Evolutionary conservation across 2,113 vertebrate species (phyloP), one percentile per base, ranked within the genome.

Genomic region (Phalacrocorax carbo): DNA sequence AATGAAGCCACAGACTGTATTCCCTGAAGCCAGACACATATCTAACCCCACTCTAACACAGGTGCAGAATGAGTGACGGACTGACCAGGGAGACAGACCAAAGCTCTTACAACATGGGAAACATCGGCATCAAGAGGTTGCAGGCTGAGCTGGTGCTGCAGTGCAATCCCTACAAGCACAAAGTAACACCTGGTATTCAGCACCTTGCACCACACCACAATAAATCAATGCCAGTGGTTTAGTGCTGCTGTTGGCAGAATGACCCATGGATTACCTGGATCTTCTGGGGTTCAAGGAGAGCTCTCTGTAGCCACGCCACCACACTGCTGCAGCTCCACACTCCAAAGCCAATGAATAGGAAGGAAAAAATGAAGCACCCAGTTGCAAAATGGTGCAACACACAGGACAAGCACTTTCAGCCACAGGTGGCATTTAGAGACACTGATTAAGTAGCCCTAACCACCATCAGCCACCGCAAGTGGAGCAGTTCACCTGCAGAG

Each of bases 281-380:
- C 25, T 61, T 13, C 12, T 4, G 48, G 29, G 30, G 17, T 40
- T 90, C 48, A 13, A 12, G 61, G 23, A 58, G 15, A 54, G 23
- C 38, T 18, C 27, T 48, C 75, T 49, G 36, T 2, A 52, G 61
- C 26, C 16, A 76, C 10, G 1, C 11, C 40, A 75, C 44, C 75
- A 52, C 0, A 4, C 27, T 1, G 3, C 26, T 18, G 48, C 7
- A 1, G 42, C 44, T 57, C 36, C 49, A 29, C 61, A 38, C 19
- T 36, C 23, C 57, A 66, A 61, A 82, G 51, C 26, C 46, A 75
- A 8, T 2, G 7, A 69, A 27, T 0, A 30, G 16, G 48, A 78
- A 40, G 27, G 23, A 52, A 66, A 66, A 54, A 66, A 82, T 2
- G 15, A 54, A 86, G 58, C 17, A 13, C 48, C n/a, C 61, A 18